Percentiles rank a stretch among this genome's conserved stretches.
phyloP scores from a whole-genome alignment of 2,888 invertebrate species.

The Xylophagus ater region DNA sequence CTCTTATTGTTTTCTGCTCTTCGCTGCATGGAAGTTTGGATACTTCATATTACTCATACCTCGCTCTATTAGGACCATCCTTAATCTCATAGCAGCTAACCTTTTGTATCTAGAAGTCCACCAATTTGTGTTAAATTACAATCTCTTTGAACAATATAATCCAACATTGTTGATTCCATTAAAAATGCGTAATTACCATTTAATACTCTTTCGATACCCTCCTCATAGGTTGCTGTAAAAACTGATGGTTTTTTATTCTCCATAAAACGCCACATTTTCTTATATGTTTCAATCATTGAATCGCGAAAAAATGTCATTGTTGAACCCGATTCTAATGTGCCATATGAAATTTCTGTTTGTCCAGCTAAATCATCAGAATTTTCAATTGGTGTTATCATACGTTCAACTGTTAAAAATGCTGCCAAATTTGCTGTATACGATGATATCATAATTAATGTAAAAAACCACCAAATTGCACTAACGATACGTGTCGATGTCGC shows the following conservation, averaged over 20 bases:
- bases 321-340: conserved; percentile 70
- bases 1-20: too few relatives aligned
- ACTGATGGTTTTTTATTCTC: conserved; percentile 56
- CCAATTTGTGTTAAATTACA: conserved; percentile 83
- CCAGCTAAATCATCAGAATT: conserved; percentile 74
- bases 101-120: conserved; percentile 70
- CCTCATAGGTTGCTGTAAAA: conserved; percentile 61
- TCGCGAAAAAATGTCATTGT: conserved; percentile 67
- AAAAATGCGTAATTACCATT: conserved; percentile 77
- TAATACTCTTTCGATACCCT: conserved; percentile 64
- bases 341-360: conserved; percentile 75
- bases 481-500: conserved; percentile 59
- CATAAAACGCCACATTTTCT: conserved; percentile 78
- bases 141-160: conserved; percentile 69
- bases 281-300: conserved; percentile 67
- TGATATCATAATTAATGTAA: conserved; percentile 79
- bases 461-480: conserved; percentile 86
- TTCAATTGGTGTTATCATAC: conserved; percentile 79
- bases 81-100: too few relatives aligned
- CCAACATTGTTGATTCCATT: conserved; percentile 82
- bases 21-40: too few relatives aligned
- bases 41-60: too few relatives aligned
- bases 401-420: too few relatives aligned
- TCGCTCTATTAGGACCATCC: too few relatives aligned
- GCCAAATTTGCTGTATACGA: conserved; percentile 87